Percentiles rank a stretch among this genome's conserved stretches.
Conservation (phyloP, 2,113 vertebrate genomes). For the Rhombomys opimus region DNA sequence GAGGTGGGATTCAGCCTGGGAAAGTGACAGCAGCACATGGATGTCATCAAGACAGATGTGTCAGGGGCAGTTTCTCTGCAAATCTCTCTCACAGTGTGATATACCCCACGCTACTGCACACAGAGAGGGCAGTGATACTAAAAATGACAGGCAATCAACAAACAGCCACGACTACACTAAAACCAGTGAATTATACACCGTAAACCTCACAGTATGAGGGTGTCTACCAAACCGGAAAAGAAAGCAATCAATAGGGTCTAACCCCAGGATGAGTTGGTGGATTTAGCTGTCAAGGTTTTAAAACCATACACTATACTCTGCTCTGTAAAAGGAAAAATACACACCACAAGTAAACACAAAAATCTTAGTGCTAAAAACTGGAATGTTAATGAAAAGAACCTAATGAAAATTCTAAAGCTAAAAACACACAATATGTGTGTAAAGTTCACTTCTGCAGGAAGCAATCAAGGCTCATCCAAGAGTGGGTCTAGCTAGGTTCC, state of each 20-base stretch:
- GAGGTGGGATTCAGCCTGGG: background rate
- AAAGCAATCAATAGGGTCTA: background rate
- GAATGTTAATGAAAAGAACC: conserved; percentile 46
- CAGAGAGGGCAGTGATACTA: conserved; percentile 1
- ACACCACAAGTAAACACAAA: background rate
- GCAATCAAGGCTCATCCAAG: background rate
- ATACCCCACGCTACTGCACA: background rate
- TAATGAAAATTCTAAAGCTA: conserved; percentile 37
- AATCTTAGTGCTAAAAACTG: conserved; percentile 2
- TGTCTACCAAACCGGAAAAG: background rate
- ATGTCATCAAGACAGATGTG: background rate
- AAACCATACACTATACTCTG: background rate
- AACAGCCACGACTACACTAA: background rate
- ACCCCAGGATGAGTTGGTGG: background rate
- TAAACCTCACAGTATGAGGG: background rate
- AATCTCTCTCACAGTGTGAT: background rate
- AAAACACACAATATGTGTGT: background rate
- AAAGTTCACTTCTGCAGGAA: background rate
- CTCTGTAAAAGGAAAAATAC: background rate
- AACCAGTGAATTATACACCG: conserved; percentile 10
- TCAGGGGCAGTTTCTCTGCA: conserved; percentile 3
- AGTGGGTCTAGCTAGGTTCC: background rate
- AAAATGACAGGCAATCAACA: background rate
- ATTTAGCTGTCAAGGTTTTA: background rate
- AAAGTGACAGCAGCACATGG: background rate